These are phyloP conservation scores for Sialia sialis DNA, from an alignment of 2,113 vertebrate genomes.

Conservation along the genomic window DNA sequence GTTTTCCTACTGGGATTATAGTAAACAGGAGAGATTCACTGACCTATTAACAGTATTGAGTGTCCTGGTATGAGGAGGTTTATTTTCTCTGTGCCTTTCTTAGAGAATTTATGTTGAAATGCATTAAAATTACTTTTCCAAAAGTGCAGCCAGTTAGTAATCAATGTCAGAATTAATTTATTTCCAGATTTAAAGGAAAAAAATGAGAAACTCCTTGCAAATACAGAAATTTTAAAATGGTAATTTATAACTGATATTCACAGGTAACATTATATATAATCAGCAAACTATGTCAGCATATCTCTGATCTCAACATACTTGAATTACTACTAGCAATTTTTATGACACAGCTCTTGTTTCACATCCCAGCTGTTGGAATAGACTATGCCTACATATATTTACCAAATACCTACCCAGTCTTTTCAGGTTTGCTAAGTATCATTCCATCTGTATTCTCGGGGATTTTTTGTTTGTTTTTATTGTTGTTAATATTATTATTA, in stretches of 20 bases:
- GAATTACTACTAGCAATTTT: background rate
- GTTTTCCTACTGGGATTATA: background rate
- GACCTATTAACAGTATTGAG: background rate
- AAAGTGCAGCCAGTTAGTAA: background rate
- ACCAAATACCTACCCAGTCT: background rate
- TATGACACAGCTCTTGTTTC: background rate
- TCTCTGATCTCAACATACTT: background rate
- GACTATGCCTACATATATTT: background rate
- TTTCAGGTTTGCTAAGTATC: background rate
- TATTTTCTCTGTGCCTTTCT: constrained; percentile 18
- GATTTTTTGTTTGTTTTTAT: background rate
- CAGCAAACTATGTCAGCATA: background rate
- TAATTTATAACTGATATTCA: background rate
- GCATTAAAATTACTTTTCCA: background rate
- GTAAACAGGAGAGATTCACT: background rate
- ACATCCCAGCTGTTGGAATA: background rate
- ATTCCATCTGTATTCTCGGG: background rate
- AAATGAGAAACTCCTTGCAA: background rate
- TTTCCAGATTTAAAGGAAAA: background rate
- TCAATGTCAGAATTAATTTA: background rate
- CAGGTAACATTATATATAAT: background rate
- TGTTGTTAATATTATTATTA: background rate
- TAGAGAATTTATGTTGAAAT: background rate
- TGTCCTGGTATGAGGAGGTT: background rate
- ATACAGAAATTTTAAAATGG: background rate